Conservation (phyloP, 2,113 vertebrate species). For the Ahaetulla prasina region DNA sequence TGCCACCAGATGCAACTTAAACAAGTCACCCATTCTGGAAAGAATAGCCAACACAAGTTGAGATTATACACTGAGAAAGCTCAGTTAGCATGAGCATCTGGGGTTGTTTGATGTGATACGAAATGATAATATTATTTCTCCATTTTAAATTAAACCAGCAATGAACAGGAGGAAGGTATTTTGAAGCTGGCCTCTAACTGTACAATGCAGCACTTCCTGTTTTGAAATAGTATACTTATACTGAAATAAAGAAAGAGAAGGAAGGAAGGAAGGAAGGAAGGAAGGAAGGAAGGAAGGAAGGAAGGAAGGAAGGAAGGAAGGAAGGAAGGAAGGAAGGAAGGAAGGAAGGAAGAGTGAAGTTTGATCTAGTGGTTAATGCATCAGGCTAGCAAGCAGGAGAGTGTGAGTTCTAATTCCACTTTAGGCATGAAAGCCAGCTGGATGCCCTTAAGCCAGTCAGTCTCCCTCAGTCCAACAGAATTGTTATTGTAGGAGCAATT, state of each 20-base stretch:
- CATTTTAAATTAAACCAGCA: neutral
- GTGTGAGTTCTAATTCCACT: neutral
- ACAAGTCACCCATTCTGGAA: neutral
- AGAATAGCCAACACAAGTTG: neutral
- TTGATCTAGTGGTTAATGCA: neutral
- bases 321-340: no score
- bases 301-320: no score
- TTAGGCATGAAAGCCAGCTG: neutral
- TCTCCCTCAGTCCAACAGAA: neutral
- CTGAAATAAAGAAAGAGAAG: neutral
- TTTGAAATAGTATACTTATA: neutral
- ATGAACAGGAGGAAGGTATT: neutral
- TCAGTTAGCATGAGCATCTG: neutral
- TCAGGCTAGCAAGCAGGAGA: neutral
- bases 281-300: neutral
- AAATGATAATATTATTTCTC: no score
- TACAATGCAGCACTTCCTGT: no score
- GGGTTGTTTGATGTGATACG: neutral
- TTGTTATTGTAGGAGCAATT: neutral
- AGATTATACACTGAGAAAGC: neutral
- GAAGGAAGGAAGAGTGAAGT: neutral
- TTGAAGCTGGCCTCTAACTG: neutral
- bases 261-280: neutral
- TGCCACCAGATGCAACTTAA: neutral
- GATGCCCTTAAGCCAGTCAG: neutral